Conservation (phyloP, 2,888 invertebrate genomes). For the Eupeodes luniger region DNA sequence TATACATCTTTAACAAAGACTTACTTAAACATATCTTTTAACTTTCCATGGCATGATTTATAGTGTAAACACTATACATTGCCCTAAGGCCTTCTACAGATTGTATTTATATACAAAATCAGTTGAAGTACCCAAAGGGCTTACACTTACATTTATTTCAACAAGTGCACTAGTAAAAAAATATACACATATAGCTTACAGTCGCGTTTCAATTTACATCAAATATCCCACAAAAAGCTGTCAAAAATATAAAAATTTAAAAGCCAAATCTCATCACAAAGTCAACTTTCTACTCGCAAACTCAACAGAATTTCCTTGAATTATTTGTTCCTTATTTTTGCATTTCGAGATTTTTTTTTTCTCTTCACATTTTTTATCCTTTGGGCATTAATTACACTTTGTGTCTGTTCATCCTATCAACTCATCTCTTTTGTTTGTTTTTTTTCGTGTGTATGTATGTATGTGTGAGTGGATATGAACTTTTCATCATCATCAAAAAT, state of each 20-base stretch:
- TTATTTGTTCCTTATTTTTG: slow-evolving; percentile 25
- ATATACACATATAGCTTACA: slow-evolving; percentile 31
- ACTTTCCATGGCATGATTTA: neutral
- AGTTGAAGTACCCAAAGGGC: neutral
- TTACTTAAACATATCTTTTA: neutral
- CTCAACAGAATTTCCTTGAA: slow-evolving; percentile 48
- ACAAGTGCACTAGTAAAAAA: neutral
- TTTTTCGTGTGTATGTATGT: neutral
- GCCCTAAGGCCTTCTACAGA: neutral
- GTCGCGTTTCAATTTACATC: slow-evolving; percentile 59
- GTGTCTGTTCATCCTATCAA: slow-evolving; percentile 65
- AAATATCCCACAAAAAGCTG: slow-evolving; percentile 55
- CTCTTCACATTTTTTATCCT: slow-evolving; percentile 28
- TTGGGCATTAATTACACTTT: slow-evolving; percentile 75
- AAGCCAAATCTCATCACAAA: slow-evolving; percentile 60
- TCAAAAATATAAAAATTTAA: slow-evolving; percentile 51
- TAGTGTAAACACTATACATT: neutral
- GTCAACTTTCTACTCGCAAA: slow-evolving; percentile 51
- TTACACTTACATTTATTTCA: slow-evolving; percentile 16
- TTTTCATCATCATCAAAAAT: slow-evolving; percentile 54
- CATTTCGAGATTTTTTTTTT: neutral
- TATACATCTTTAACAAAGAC: neutral
- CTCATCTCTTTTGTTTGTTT: slow-evolving; percentile 2
- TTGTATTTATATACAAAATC: neutral
- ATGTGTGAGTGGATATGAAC: slow-evolving; percentile 48